Conservation (phyloP, 2,113 vertebrate species). For the Fukomys damarensis region DNA sequence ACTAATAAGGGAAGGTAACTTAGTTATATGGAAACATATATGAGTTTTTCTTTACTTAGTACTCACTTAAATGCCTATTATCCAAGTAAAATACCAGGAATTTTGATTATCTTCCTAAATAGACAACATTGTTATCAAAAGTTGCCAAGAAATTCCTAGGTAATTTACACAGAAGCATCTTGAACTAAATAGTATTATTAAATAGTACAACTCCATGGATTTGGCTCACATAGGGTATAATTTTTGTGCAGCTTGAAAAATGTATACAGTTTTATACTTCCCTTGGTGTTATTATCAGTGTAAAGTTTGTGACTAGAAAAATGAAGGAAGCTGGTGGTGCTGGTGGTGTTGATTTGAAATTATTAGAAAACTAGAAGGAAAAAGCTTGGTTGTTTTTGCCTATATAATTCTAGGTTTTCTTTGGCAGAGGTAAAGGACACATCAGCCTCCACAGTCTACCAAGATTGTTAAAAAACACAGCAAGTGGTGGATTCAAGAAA, state of each 20-base stretch:
- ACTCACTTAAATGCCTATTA: not conserved
- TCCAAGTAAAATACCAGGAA: constrained; percentile 8
- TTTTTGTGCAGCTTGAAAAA: not conserved
- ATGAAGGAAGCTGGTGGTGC: not conserved
- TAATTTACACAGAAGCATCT: not conserved
- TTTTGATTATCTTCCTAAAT: constrained; percentile 42
- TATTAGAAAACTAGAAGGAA: not conserved
- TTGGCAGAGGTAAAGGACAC: not conserved
- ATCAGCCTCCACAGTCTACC: not conserved
- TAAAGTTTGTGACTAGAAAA: not conserved
- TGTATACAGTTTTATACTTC: not conserved
- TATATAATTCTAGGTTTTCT: not conserved
- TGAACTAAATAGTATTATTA: not conserved
- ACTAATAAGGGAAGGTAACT: not conserved
- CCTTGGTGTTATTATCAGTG: not conserved
- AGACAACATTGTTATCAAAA: constrained; percentile 20
- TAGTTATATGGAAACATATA: constrained; percentile 9
- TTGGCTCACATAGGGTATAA: not conserved
- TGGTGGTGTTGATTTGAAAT: too few relatives aligned
- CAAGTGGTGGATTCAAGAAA: not conserved
- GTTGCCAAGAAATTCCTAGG: not conserved
- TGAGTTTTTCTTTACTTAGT: not conserved
- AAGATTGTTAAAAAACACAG: not conserved
- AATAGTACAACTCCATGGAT: not conserved
- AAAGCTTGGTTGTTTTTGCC: not conserved